phyloP scores from a whole-genome alignment of 2,797 vertebrate species.

The Schizothorax lantsangensis region DNA sequence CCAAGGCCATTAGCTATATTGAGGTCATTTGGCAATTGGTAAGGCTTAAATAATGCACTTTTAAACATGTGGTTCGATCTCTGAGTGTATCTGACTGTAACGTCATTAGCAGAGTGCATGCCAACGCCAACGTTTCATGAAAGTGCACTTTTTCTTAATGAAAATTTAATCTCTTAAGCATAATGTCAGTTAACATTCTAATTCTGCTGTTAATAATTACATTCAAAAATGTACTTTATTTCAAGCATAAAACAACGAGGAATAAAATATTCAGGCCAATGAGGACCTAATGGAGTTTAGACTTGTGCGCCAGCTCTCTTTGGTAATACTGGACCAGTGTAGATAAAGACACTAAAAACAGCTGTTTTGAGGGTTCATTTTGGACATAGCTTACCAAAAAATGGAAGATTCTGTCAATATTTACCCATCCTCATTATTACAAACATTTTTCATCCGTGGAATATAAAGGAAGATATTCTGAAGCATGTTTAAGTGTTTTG shows the following conservation, averaged over 20 bases:
- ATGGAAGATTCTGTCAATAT: background rate
- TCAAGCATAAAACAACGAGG: constrained; percentile 26
- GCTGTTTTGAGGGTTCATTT: constrained; percentile 14
- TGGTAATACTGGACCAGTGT: background rate
- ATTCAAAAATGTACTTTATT: constrained; percentile 2
- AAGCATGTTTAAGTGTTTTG: background rate
- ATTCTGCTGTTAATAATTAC: constrained; percentile 28
- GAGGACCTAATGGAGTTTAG: constrained; percentile 6
- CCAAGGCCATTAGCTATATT: constrained; percentile 38
- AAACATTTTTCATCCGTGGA: background rate
- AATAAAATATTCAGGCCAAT: constrained; percentile 24
- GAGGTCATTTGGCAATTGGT: constrained; percentile 36
- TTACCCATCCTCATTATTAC: background rate
- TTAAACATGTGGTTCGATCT: constrained; percentile 36
- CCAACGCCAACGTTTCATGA: constrained; percentile 32
- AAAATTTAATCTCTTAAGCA: constrained; percentile 40
- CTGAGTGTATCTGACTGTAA: constrained; percentile 22
- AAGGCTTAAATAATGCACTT: constrained; percentile 41
- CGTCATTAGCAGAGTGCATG: constrained; percentile 31
- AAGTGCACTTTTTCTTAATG: constrained; percentile 50
- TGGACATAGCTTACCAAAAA: background rate
- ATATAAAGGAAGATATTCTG: background rate
- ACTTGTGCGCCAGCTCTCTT: background rate
- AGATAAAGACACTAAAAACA: background rate
- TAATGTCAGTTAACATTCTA: constrained; percentile 39